Conservation (phyloP, 2,888 invertebrate species). For the Drosophila mulleri region DNA sequence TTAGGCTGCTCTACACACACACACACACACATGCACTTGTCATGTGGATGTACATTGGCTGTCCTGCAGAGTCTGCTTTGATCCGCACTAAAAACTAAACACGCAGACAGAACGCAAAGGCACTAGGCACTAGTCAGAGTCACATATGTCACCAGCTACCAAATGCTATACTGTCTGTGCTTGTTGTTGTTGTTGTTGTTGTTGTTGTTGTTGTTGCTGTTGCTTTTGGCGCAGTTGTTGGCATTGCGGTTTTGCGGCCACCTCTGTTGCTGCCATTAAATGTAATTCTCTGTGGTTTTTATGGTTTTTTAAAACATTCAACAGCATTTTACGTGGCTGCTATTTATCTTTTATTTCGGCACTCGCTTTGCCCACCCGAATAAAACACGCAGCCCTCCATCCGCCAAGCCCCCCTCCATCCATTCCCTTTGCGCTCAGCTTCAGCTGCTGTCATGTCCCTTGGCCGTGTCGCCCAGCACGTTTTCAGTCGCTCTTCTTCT, state of each 20-base stretch:
- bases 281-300: slow-evolving; percentile 81
- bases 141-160: slow-evolving; percentile 49
- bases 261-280: slow-evolving; percentile 70
- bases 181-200: slow-evolving; percentile 16
- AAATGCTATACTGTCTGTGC: slow-evolving; percentile 35
- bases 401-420: not conserved
- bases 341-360: slow-evolving; percentile 79
- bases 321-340: slow-evolving; percentile 82
- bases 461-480: slow-evolving; percentile 56
- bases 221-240: slow-evolving; percentile 60
- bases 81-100: slow-evolving; percentile 35
- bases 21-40: slow-evolving; percentile 7
- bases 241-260: slow-evolving; percentile 62
- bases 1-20: slow-evolving; percentile 43
- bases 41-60: no score
- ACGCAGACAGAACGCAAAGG: slow-evolving; percentile 29
- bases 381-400: not conserved
- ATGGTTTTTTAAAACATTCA: slow-evolving; percentile 81
- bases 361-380: slow-evolving; percentile 37
- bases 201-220: slow-evolving; percentile 34
- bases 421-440: not conserved
- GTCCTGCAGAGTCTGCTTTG: slow-evolving; percentile 22
- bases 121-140: not conserved
- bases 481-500: slow-evolving; percentile 48
- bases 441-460: slow-evolving; percentile 32